A percentile compares a stretch with the other conserved stretches of the same genome.
phyloP scores from a whole-genome alignment of 2,797 vertebrate genomes.

The Gymnothorax javanicus region DNA sequence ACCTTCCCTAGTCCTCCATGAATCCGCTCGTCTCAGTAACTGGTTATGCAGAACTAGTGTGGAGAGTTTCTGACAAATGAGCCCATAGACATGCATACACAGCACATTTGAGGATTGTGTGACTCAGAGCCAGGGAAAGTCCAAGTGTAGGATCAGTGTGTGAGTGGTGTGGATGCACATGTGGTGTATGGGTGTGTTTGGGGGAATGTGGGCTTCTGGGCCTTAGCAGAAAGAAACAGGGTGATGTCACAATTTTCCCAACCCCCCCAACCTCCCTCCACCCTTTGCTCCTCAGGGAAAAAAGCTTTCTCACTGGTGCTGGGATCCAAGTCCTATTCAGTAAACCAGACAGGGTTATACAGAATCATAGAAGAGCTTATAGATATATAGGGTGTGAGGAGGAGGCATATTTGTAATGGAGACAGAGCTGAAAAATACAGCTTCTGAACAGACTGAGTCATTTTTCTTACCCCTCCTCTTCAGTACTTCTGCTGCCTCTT shows the following conservation, averaged over 20 bases:
- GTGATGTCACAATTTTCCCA: constrained; percentile 25
- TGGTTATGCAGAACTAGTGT: neutral
- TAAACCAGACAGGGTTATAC: neutral
- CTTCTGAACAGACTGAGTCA: neutral
- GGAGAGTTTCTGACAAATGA: constrained; percentile 15
- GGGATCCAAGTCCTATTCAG: constrained; percentile 13
- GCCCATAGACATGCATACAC: neutral
- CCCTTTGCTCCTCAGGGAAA: neutral
- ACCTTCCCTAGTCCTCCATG: neutral
- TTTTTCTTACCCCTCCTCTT: neutral
- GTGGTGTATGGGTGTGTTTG: constrained; percentile 7
- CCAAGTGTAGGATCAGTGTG: neutral
- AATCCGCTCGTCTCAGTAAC: neutral
- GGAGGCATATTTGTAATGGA: constrained; percentile 15
- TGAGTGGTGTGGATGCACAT: neutral
- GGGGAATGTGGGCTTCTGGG: neutral
- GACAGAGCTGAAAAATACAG: neutral
- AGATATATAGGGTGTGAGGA: neutral
- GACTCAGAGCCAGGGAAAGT: constrained; percentile 18
- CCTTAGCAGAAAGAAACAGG: constrained; percentile 24
- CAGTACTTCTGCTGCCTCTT: neutral
- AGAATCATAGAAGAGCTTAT: neutral
- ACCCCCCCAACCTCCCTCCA: neutral
- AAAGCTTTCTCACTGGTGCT: neutral
- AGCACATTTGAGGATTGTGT: constrained; percentile 21